Conservation (phyloP, 92 coral and sea anemone genomes). For the Porites rus region DNA sequence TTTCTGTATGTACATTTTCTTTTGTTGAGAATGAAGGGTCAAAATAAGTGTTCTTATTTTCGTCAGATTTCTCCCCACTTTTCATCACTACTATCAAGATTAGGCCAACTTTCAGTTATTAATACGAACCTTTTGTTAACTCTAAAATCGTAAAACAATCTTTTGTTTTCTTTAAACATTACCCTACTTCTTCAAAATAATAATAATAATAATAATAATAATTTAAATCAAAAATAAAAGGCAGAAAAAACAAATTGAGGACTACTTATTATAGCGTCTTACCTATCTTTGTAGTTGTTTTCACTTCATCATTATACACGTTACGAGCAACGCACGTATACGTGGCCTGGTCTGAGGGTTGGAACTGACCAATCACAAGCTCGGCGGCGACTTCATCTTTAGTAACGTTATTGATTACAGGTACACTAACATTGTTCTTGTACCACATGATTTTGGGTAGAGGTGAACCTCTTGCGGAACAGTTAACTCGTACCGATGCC, state of each 20-base stretch:
- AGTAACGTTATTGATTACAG: not conserved
- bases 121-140: too few species aligned
- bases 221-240: too few species aligned
- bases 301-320: slow-evolving; percentile 33
- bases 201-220: too few species aligned
- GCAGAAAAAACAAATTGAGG: not conserved
- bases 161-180: too few species aligned
- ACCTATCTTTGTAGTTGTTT: slow-evolving; percentile 40
- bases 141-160: too few species aligned
- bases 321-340: slow-evolving; percentile 76
- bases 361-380: slow-evolving; percentile 53
- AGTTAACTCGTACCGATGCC: slow-evolving; percentile 31
- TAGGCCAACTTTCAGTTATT: too few species aligned
- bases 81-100: too few species aligned
- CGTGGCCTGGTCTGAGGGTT: slow-evolving; percentile 65
- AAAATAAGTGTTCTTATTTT: too few species aligned
- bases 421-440: slow-evolving; percentile 30
- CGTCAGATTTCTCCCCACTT: too few species aligned
- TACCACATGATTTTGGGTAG: slow-evolving; percentile 62
- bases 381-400: slow-evolving; percentile 30
- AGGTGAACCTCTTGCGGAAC: slow-evolving; percentile 64
- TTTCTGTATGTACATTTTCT: too few species aligned
- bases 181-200: too few species aligned
- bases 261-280: not conserved
- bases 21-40: too few species aligned